Percentiles rank a stretch among this genome's conserved stretches.
Conservation (phyloP, 2,113 vertebrate genomes). For the Notarius quadriscutis region DNA sequence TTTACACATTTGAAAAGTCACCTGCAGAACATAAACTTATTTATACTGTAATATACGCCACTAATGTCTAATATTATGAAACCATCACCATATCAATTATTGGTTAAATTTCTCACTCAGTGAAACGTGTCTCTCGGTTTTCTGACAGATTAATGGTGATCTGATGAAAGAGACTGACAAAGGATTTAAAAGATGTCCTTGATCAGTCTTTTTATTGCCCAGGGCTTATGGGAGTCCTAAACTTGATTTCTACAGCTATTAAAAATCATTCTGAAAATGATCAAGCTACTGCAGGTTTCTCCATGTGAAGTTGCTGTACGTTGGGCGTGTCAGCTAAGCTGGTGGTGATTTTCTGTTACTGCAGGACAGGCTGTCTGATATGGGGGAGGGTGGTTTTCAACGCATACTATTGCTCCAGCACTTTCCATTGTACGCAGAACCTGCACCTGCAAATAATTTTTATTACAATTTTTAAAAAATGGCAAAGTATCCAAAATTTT, state of each 20-base stretch:
- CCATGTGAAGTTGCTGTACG: neutral
- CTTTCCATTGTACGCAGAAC: neutral
- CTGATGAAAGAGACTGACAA: neutral
- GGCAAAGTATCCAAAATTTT: neutral
- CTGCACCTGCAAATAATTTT: neutral
- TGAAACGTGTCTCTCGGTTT: neutral
- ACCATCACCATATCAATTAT: neutral
- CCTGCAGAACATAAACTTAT: neutral
- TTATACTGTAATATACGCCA: neutral
- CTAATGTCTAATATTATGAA: neutral
- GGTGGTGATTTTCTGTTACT: slow-evolving; percentile 54
- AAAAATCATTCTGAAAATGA: neutral
- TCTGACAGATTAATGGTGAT: neutral
- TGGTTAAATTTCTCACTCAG: neutral
- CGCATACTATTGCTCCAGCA: neutral
- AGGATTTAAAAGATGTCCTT: neutral
- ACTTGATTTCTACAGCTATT: neutral
- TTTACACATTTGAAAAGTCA: neutral
- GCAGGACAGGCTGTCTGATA: neutral
- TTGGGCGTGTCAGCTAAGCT: neutral
- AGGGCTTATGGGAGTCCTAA: neutral
- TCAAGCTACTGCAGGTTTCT: neutral
- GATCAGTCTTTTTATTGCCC: neutral
- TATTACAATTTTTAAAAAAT: neutral
- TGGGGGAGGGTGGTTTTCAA: neutral